Conservation (phyloP, 1,140 invertebrate genomes). For the Ctenoplectra terminalis region DNA sequence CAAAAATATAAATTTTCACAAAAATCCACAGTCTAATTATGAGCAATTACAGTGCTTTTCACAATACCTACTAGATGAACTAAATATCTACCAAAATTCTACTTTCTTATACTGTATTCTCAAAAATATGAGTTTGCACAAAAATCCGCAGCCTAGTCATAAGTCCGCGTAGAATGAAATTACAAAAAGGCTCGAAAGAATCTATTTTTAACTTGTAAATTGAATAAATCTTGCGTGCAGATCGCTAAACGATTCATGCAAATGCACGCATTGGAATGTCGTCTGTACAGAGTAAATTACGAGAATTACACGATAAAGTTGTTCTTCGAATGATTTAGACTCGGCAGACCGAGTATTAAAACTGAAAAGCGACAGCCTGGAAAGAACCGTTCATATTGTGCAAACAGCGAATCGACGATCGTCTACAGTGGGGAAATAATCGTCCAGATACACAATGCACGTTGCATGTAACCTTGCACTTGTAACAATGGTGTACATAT, state of each 20-base stretch:
- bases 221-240: background rate
- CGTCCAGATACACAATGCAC: slow-evolving; percentile 51
- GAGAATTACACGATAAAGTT: background rate
- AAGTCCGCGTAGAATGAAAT: background rate
- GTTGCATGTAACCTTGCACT: slow-evolving; percentile 64
- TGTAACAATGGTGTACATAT: slow-evolving; percentile 56
- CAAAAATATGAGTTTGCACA: too few relatives aligned
- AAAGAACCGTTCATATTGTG: slow-evolving; percentile 42
- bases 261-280: background rate
- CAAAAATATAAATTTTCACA: too few relatives aligned
- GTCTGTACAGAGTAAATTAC: background rate
- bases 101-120: too few relatives aligned
- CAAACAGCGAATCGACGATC: slow-evolving; percentile 51
- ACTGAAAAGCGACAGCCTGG: slow-evolving; percentile 26
- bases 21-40: too few relatives aligned
- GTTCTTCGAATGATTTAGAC: slow-evolving; percentile 17
- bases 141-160: too few relatives aligned
- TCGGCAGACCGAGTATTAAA: background rate
- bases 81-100: too few relatives aligned
- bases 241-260: background rate
- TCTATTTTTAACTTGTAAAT: background rate
- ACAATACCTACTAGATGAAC: too few relatives aligned
- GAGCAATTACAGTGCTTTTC: too few relatives aligned
- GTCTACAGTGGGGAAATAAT: slow-evolving; percentile 57
- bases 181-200: background rate